Percentiles rank a stretch among this genome's conserved stretches.
These are phyloP conservation scores for Polydrusus tereticollis DNA, from an alignment of 2,888 invertebrate genomes.

Conservation along the genomic window DNA sequence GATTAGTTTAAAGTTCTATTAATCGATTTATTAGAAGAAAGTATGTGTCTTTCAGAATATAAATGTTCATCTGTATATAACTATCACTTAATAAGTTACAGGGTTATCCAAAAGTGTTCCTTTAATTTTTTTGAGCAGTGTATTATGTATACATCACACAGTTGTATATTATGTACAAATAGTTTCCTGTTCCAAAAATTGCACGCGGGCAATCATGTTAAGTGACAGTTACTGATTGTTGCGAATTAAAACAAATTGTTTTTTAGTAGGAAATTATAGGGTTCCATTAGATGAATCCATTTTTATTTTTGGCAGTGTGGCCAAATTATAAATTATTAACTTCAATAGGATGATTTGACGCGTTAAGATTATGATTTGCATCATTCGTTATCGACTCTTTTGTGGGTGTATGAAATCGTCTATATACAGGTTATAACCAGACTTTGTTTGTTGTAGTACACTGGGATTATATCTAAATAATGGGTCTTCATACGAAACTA, in stretches of 20 bases:
- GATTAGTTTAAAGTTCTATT: too few species aligned
- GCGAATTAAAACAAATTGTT: slow-evolving; percentile 32
- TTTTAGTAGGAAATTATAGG: slow-evolving; percentile 20
- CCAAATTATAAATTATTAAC: slow-evolving; percentile 8
- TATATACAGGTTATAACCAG: too few species aligned
- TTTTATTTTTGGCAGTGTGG: slow-evolving; percentile 18
- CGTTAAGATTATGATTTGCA: not conserved
- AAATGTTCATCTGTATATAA: too few species aligned
- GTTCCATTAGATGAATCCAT: slow-evolving; percentile 14
- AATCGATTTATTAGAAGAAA: too few species aligned
- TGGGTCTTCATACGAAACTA: too few species aligned
- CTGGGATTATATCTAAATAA: too few species aligned
- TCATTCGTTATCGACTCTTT: not conserved
- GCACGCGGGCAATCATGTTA: slow-evolving; percentile 16
- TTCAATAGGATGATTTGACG: slow-evolving; percentile 12
- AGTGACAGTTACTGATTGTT: slow-evolving; percentile 26
- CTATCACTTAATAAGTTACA: too few species aligned
- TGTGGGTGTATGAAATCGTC: not conserved
- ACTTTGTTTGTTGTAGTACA: too few species aligned
- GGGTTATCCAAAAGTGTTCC: too few species aligned
- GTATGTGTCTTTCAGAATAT: too few species aligned
- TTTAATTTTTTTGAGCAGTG: too few species aligned
- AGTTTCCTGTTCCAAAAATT: slow-evolving; percentile 10
- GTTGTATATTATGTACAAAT: not conserved
- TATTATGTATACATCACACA: not conserved